Base-by-base conservation (phyloP, 2,113 vertebrate genomes). In the Notiomystis cincta region DNA sequence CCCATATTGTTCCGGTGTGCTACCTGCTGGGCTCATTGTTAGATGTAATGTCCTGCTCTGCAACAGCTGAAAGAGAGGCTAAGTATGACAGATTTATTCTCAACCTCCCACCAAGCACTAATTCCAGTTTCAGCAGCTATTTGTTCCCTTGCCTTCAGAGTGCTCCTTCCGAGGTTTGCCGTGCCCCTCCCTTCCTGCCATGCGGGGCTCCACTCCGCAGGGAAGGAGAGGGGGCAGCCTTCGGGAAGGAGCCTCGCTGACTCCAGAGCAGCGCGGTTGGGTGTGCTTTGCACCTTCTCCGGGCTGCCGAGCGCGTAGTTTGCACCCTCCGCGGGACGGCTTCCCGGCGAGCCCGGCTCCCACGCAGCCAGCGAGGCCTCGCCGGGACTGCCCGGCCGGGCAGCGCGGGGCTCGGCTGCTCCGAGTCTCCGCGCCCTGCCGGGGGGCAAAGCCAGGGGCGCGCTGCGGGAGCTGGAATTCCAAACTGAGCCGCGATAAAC, bases 161-260 rank as follows among this genome's bases (percentile, higher is more conserved):
- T 58, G 66, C 31, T 92, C 56, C 58, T 80, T 66, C 31, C 38
- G 1, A 10, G 67, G 38, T 76, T 88, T 73, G 22, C 21, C 64
- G 2, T 50, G 58, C 6, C 11, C 7, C 61, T 71, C 31, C 17
- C 50, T 82, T 80, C 24, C 57, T 1, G 1, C 2, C 0, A 10
- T 1, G 2, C 1, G 1, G 69, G 42, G 33, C 31, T 60, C 31
- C 0, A 0, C 48, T 45, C 58, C 1, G 0, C 82, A 11, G 80
- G 80, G 76, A 67, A 84, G 67, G 33, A 90, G 58, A 84, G 47
- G 42, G 11, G 3, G 18, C 50, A 71, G 67, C 69, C 64, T 67
- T 75, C 1, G 4, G 64, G 58, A 89, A 66, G 44, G 47, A 44
- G 60, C 11, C 2, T 11, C 13, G 62, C 50, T 58, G n/a, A 10